Conservation (phyloP, 2,113 vertebrate genomes). For the Gadus macrocephalus region DNA sequence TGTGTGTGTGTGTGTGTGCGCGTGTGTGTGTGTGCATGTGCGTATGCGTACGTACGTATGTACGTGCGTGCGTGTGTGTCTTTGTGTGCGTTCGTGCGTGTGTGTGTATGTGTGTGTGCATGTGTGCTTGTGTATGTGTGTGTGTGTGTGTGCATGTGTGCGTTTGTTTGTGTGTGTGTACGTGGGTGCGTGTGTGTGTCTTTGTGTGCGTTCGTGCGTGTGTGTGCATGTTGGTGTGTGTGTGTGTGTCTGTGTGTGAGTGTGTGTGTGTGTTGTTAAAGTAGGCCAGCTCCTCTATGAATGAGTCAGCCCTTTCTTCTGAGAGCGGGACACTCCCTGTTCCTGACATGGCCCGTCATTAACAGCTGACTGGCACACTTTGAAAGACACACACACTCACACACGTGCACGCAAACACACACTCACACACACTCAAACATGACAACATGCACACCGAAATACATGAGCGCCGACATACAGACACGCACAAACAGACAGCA, state of each 20-base stretch:
- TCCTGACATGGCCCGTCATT: constrained; percentile 49
- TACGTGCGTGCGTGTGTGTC: neutral
- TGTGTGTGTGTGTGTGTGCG: neutral
- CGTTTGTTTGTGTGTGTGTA: too few species aligned
- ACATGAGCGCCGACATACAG: constrained; percentile 1
- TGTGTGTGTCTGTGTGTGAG: too few species aligned
- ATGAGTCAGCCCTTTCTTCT: constrained; percentile 58
- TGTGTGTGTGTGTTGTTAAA: too few species aligned
- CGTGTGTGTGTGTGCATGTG: neutral
- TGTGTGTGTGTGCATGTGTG: too few species aligned
- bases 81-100: constrained; percentile 4
- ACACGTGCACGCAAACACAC: constrained; percentile 35
- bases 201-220: neutral
- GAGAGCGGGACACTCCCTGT: constrained; percentile 55
- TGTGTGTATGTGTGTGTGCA: neutral
- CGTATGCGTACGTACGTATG: neutral
- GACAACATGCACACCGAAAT: constrained; percentile 1
- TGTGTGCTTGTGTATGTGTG: too few species aligned
- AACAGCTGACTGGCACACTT: constrained; percentile 50
- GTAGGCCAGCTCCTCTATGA: constrained; percentile 47
- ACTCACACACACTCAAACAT: neutral
- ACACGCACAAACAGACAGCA: constrained; percentile 9
- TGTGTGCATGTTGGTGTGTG: too few species aligned
- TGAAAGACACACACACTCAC: too few species aligned
- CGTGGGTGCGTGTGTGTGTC: too few species aligned